Percentiles rank a stretch among this genome's conserved stretches.
These are phyloP conservation scores for Drosophila kurseongensis DNA, from an alignment of 1,140 invertebrate species.

Conservation along the genomic window DNA sequence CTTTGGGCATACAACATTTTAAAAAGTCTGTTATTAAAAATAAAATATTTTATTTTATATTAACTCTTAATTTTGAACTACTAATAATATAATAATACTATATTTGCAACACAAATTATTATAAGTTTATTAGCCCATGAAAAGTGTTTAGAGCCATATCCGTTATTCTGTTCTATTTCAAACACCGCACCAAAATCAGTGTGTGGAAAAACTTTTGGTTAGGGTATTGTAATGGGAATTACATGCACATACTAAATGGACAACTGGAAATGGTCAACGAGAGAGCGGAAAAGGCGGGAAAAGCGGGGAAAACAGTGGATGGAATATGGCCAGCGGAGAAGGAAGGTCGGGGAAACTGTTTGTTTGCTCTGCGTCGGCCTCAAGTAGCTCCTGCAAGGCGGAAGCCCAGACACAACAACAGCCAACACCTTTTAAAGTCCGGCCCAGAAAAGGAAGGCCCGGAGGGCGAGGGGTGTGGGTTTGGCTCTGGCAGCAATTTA, in stretches of 20 bases:
- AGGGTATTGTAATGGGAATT: conserved; percentile 39
- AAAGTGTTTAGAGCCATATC: too few species aligned
- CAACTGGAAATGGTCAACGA: conserved; percentile 53
- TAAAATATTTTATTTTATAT: too few species aligned
- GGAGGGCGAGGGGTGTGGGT: background rate
- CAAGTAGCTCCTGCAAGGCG: conserved; percentile 52
- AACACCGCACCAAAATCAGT: too few species aligned
- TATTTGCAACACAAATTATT: too few species aligned
- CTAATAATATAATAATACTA: too few species aligned
- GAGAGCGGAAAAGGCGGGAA: conserved; percentile 1
- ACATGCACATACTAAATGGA: conserved; percentile 75
- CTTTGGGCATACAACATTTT: background rate
- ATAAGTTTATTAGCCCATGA: too few species aligned
- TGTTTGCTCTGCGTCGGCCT: conserved; percentile 16
- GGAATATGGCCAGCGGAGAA: background rate
- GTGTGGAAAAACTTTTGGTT: background rate
- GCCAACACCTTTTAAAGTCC: conserved; percentile 70
- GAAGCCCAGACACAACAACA: conserved; percentile 48
- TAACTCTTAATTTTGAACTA: too few species aligned
- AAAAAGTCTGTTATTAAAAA: too few species aligned
- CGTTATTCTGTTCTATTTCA: too few species aligned
- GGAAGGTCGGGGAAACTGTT: conserved; percentile 1
- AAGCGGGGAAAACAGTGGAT: background rate
- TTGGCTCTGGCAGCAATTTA: conserved; percentile 70
- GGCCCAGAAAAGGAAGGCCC: conserved; percentile 65